A percentile compares a stretch with the other conserved stretches of the same genome.
phyloP scores from a whole-genome alignment of 1,140 invertebrate species.

The Solen grandis region DNA sequence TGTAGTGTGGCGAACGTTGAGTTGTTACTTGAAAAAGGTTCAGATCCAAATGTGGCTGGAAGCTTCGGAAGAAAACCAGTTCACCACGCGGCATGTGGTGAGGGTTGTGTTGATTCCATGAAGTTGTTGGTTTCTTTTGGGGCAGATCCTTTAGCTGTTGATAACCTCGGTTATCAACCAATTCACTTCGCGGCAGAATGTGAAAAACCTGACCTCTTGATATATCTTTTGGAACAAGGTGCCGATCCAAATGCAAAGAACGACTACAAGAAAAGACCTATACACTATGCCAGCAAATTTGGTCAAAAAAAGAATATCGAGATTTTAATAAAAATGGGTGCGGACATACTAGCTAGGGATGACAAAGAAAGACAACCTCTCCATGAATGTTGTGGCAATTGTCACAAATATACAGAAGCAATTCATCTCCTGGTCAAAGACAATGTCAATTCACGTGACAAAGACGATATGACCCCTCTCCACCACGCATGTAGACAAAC shows the following conservation, averaged over 20 bases:
- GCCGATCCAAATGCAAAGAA: neutral
- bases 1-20: slow-evolving; percentile 16
- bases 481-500: slow-evolving; percentile 26
- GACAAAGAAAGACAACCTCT: neutral
- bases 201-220: neutral
- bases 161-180: slow-evolving; percentile 10
- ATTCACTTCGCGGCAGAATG: slow-evolving; percentile 43
- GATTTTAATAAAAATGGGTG: slow-evolving; percentile 3
- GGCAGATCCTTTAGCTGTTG: neutral
- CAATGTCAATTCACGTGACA: slow-evolving; percentile 26
- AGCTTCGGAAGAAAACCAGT: neutral
- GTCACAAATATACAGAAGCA: neutral
- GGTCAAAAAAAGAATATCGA: slow-evolving; percentile 23
- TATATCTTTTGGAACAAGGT: neutral
- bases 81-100: neutral
- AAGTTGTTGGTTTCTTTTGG: neutral
- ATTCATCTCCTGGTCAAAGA: slow-evolving; percentile 2
- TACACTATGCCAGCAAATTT: slow-evolving; percentile 29
- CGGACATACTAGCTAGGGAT: slow-evolving; percentile 4
- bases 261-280: slow-evolving; percentile 7
- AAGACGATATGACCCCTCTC: slow-evolving; percentile 25
- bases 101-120: neutral
- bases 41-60: neutral
- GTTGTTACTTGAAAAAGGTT: slow-evolving; percentile 10
- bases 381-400: slow-evolving; percentile 4